Conservation (phyloP, 2,113 vertebrate species). For the Nerophis lumbriciformis region DNA sequence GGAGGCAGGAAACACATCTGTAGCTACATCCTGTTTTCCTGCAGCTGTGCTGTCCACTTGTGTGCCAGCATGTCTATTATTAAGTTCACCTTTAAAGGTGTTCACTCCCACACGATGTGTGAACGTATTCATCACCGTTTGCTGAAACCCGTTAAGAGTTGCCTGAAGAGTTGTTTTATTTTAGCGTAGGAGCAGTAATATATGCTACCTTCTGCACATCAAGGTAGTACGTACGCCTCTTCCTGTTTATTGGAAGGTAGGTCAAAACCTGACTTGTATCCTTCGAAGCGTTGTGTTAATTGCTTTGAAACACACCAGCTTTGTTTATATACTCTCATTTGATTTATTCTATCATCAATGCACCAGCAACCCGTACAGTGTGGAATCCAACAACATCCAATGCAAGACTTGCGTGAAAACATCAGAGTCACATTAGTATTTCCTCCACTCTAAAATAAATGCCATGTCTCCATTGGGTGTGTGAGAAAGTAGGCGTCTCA, state of each 20-base stretch:
- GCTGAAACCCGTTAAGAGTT: conserved; percentile 14
- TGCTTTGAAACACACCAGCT: not conserved
- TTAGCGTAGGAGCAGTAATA: conserved; percentile 30
- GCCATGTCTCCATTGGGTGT: too few species aligned
- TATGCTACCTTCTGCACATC: conserved; percentile 46
- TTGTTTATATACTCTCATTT: not conserved
- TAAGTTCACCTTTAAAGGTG: conserved; percentile 1
- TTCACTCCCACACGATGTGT: conserved; percentile 24
- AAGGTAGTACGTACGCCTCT: conserved; percentile 27
- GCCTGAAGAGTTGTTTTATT: conserved; percentile 18
- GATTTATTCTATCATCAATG: too few species aligned
- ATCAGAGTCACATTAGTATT: too few species aligned
- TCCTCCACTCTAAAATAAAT: too few species aligned
- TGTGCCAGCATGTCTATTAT: not conserved
- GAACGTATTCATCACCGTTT: not conserved
- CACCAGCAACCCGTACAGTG: too few species aligned
- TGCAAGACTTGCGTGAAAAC: too few species aligned
- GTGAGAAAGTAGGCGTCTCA: too few species aligned
- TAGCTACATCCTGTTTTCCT: not conserved
- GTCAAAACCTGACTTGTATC: conserved; percentile 43
- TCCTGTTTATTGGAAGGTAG: conserved; percentile 34
- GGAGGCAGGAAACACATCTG: too few species aligned
- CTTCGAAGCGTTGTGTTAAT: conserved; percentile 25
- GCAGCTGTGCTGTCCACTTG: not conserved
- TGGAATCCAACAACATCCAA: too few species aligned